Evolutionary conservation across 1,140 invertebrate species (phyloP).

Genomic region (Tetramorium parvispinum): DNA sequence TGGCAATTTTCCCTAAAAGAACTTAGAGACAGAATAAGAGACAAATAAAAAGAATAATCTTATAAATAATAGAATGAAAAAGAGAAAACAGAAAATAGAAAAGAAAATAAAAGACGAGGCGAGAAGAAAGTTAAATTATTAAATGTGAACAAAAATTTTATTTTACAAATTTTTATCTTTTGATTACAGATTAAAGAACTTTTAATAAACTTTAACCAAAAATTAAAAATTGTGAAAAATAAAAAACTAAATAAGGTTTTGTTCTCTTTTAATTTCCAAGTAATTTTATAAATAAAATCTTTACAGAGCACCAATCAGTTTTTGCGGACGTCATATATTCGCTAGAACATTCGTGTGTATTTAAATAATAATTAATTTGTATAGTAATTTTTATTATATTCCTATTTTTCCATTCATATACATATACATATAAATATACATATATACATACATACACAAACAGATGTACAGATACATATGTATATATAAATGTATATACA

Average conservation of each 20-base stretch:
- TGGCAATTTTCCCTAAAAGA: constrained; percentile 68
- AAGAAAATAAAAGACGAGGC: constrained; percentile 54
- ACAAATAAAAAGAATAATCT: not conserved
- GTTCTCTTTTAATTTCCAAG: not conserved
- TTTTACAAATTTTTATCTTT: not conserved
- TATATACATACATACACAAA: constrained; percentile 49
- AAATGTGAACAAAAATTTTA: not conserved
- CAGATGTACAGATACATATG: not conserved
- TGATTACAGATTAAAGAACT: not conserved
- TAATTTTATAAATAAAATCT: constrained; percentile 10
- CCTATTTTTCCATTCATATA: not conserved
- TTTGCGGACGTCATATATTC: not conserved
- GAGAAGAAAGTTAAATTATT: not conserved
- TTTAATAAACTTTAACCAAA: not conserved
- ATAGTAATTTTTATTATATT: constrained; percentile 38
- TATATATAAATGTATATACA: not conserved
- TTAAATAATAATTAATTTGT: constrained; percentile 27
- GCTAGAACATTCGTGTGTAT: constrained; percentile 19
- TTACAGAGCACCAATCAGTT: not conserved
- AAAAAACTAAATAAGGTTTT: not conserved
- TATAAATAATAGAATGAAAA: not conserved
- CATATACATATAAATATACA: not conserved
- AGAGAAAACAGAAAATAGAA: not conserved
- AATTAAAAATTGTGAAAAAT: not conserved
- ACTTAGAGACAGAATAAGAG: not conserved